These are phyloP conservation scores for Coelopa pilipes DNA, from an alignment of 2,888 invertebrate species.

Conservation along the genomic window DNA sequence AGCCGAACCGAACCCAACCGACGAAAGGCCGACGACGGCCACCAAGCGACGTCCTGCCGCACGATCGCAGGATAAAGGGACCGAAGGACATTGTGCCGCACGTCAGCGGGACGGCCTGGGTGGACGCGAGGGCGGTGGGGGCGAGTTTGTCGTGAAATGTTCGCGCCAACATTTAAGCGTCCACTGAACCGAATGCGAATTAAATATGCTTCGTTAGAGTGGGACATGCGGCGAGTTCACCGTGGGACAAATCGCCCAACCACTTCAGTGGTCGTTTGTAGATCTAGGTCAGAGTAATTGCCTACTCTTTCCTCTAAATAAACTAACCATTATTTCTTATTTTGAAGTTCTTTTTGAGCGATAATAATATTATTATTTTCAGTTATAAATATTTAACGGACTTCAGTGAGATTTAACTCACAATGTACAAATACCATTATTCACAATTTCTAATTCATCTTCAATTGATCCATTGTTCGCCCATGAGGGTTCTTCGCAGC, in stretches of 20 bases:
- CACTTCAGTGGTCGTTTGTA: background rate
- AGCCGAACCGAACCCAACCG: constrained; percentile 18
- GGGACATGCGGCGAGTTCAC: background rate
- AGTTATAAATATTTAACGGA: no score
- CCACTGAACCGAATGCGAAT: constrained; percentile 55
- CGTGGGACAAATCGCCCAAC: constrained; percentile 9
- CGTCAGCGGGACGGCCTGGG: no score
- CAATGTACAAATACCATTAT: background rate
- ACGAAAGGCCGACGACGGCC: constrained; percentile 2
- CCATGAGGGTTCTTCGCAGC: no score
- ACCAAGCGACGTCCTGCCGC: background rate
- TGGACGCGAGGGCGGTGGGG: background rate
- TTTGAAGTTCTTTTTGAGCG: no score
- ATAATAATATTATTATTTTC: no score
- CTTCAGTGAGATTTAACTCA: no score
- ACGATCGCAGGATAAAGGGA: no score
- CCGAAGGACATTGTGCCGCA: no score
- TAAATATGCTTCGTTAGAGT: constrained; percentile 31
- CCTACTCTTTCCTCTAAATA: no score
- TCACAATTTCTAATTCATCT: background rate
- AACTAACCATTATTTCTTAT: no score
- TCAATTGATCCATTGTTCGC: no score
- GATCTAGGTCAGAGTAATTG: background rate
- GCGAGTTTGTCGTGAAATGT: constrained; percentile 35
- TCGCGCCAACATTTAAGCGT: constrained; percentile 58